Base-by-base conservation (phyloP, 2,888 invertebrate genomes). In the Stenolophus ochropezus region DNA sequence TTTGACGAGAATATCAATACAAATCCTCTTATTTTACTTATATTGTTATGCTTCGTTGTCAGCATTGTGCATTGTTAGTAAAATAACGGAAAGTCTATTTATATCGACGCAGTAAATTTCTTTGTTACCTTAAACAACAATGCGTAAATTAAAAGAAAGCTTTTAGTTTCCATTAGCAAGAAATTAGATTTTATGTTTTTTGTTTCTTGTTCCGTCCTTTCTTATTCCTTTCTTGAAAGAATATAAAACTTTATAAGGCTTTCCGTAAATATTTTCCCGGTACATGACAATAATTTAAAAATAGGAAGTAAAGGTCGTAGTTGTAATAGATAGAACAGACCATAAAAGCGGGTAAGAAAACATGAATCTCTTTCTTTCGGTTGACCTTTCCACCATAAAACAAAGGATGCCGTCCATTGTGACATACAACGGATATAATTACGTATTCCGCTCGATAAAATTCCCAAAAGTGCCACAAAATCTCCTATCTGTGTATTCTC, bases 391-490 rank as follows among this genome's bases (percentile, higher is more conserved):
- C 6, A 42, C 69, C 42, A 69, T 69, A 69, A 69, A 69, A 69
- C 69, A 69, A 69, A 69, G 33, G 42, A 42, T 20, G 18, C 6
- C 16, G 18, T 21, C 69, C 69, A 16, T 33, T 42, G 42, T 47
- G 69, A 69, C 69, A 69, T 42, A 42, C 47, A 69, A 33, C 69
- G 69, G 69, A 42, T 69, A 69, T 69, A 69, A 69, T 69, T 69
- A 69, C 69, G 69, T 69, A 69, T 69, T 69, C 69, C 69, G 69
- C 69, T 69, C 42, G 69, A 69, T 69, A 69, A 69, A 69, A 69
- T 69, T 69, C 69, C 69, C 69, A 69, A 69, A 69, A 69, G 69
- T 69, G 69, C 69, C 69, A 69, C 69, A 69, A 69, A 69, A 69
- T 69, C 69, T 69, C 69, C 33, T 47, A 69, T 69, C 47, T 20